Percentiles rank a stretch among this genome's conserved stretches.
Evolutionary conservation across 2,113 vertebrate species (phyloP).

Genomic region (Vireo altiloquus): DNA sequence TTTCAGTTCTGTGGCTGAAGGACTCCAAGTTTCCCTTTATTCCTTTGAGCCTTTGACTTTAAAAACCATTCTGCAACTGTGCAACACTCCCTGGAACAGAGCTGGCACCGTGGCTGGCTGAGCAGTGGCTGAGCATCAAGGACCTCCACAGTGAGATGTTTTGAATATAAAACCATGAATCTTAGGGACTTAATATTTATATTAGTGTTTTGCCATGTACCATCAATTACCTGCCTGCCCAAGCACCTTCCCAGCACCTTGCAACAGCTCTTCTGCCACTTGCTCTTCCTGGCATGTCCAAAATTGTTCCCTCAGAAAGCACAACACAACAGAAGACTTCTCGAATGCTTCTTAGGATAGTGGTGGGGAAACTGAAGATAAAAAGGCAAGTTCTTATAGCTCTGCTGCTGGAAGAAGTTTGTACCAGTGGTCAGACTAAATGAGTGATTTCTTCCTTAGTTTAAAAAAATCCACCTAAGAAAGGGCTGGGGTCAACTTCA

Average conservation of each 20-base stretch:
- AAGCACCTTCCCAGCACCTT: neutral
- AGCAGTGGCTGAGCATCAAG: neutral
- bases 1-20: neutral
- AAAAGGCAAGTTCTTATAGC: neutral
- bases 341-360: neutral
- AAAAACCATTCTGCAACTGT: neutral
- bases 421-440: neutral
- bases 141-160: neutral
- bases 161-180: neutral
- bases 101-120: neutral
- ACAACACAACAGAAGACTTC: neutral
- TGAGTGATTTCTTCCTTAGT: neutral
- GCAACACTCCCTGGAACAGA: neutral
- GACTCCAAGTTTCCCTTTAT: neutral
- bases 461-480: neutral
- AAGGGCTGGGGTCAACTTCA: neutral
- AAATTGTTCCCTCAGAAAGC: neutral
- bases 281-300: neutral
- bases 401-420: neutral
- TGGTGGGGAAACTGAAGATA: neutral
- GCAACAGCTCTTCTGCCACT: neutral
- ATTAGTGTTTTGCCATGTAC: neutral
- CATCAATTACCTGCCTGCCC: neutral
- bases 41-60: neutral
- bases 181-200: neutral